Evolutionary conservation across 1,140 invertebrate species (phyloP), one percentile per base, ranked within the genome.

Genomic region (Condylostylus longicornis): DNA sequence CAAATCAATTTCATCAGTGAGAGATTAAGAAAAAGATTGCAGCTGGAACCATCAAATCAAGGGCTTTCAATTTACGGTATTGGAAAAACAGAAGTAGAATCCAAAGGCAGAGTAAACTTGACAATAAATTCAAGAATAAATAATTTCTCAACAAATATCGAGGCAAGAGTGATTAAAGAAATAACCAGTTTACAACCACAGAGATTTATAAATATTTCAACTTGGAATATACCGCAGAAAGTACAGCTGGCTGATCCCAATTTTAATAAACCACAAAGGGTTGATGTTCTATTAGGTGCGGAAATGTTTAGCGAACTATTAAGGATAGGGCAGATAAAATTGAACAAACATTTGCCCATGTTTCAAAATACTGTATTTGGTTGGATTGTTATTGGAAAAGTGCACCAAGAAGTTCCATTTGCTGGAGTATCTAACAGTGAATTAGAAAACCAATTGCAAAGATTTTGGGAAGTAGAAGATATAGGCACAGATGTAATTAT

Each of bases 381-480:
- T 5, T 49, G 47, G 47, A 41, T 45, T 23, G 15, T 41, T 28
- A 10, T 25, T 18, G 39, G 45, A 15, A 1, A 17, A 22, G 32
- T 37, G 15, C 15, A 4, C 2, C 17, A 15, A 15, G 13, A 42
- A 9, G 3, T 9, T 4, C 8, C 13, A 23, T 35, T 38, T 14
- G 23, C 17, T 31, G 35, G 27, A 9, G 18, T 31, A 18, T 14
- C 21, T 14, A 18, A 31, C 15, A 19, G 18, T 14, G 6, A 18
- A 19, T 42, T 43, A 19, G 33, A 45, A 31, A 13, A 41, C n/a
- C 27, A 34, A 18, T 18, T 48, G 17, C 15, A 32, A 27, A 47
- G 45, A 36, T 48, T 49, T 44, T 49, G 45, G 49, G 37, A 49
- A 46, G n/a, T 46, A 7, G 47, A 53, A 33, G 35, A 47, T 33